Conservation (phyloP, 2,113 vertebrate species). For the Cryptomyrus ogoouensis region DNA sequence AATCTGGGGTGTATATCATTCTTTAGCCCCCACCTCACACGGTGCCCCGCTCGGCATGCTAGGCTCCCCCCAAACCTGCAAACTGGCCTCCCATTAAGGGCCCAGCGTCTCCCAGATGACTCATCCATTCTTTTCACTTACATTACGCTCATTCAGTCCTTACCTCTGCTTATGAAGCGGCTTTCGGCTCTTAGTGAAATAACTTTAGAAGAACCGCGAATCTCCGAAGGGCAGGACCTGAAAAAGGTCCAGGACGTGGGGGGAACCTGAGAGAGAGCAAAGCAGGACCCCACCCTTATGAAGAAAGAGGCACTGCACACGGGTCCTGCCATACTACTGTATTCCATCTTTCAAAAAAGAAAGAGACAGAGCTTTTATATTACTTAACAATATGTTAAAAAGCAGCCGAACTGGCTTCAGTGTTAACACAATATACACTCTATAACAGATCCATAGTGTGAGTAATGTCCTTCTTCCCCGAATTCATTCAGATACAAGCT, state of each 20-base stretch:
- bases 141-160: not conserved
- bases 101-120: not conserved
- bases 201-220: not conserved
- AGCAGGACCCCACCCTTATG: not conserved
- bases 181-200: not conserved
- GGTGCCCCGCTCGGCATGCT: not conserved
- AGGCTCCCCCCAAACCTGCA: not conserved
- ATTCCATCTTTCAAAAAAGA: slow-evolving; percentile 99
- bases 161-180: not conserved
- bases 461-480: slow-evolving; percentile 79
- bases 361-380: slow-evolving; percentile 99
- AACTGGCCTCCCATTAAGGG: not conserved
- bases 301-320: slow-evolving; percentile 56
- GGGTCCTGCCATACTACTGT: slow-evolving; percentile 92
- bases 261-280: not conserved
- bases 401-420: slow-evolving; percentile 98
- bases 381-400: slow-evolving; percentile 99
- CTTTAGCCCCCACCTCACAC: not conserved
- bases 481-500: slow-evolving; percentile 91
- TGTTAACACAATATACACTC: slow-evolving; percentile 99
- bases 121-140: not conserved
- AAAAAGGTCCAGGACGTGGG: not conserved
- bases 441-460: slow-evolving; percentile 92
- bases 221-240: not conserved
- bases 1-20: not conserved